phyloP scores from a whole-genome alignment of 1,140 invertebrate species.

The Oscheius sp. region DNA sequence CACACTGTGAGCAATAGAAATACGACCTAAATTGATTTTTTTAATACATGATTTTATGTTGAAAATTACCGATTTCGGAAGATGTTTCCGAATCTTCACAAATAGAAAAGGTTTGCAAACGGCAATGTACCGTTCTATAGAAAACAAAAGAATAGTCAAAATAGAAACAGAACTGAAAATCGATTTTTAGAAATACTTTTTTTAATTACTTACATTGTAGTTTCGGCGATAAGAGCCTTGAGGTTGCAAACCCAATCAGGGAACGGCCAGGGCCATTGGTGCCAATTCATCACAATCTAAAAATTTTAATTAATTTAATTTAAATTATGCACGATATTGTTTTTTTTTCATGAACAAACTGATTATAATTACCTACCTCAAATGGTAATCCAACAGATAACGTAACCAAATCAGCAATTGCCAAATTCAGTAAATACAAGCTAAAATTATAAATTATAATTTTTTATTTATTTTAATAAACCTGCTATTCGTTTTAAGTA shows the following conservation, averaged over 20 bases:
- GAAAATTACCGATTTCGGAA: not conserved
- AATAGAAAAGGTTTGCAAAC: constrained; percentile 37
- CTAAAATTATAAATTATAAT: constrained; percentile 2
- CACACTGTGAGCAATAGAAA: constrained; percentile 24
- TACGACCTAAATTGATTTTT: not conserved
- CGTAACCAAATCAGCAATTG: constrained; percentile 36
- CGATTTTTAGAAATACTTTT: too few relatives aligned
- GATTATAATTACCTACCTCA: too few relatives aligned
- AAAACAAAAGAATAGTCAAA: constrained; percentile 84
- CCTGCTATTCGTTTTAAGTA: constrained; percentile 37
- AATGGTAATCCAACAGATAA: constrained; percentile 36
- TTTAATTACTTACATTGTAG: constrained; percentile 65
- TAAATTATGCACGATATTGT: not conserved
- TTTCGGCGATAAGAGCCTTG: constrained; percentile 79
- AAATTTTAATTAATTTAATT: not conserved
- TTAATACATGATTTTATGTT: not conserved
- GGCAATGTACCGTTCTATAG: constrained; percentile 81
- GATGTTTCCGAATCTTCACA: constrained; percentile 22
- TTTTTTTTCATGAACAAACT: not conserved
- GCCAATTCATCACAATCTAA: constrained; percentile 35
- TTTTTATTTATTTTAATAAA: not conserved
- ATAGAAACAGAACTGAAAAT: constrained; percentile 78
- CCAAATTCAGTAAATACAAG: constrained; percentile 34
- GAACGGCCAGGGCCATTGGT: constrained; percentile 65
- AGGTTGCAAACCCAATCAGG: constrained; percentile 80